Conservation (phyloP, 2,888 invertebrate species). For the Thymelicus acteon region DNA sequence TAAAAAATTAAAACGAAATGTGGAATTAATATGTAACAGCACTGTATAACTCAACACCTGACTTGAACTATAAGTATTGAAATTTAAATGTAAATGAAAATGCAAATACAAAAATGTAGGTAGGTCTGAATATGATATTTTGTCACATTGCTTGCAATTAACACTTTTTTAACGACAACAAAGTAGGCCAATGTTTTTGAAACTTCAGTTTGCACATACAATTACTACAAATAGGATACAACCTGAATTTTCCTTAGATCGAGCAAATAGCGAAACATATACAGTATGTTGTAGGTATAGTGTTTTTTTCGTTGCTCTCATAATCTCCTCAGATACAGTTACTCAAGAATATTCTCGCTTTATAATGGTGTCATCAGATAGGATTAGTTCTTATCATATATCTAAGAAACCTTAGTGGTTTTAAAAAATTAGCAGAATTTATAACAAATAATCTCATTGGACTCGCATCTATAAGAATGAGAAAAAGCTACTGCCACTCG, state of each 20-base stretch:
- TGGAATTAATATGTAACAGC: background rate
- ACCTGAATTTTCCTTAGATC: too few species aligned
- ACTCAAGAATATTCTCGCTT: too few species aligned
- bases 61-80: background rate
- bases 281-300: too few species aligned
- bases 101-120: background rate
- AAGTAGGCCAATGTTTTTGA: background rate
- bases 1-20: background rate
- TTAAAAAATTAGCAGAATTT: too few species aligned
- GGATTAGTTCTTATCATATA: too few species aligned
- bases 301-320: too few species aligned
- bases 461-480: background rate
- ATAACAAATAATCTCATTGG: background rate
- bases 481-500: background rate
- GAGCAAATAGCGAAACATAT: too few species aligned
- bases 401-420: too few species aligned
- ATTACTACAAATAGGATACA: too few species aligned
- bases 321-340: too few species aligned
- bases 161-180: background rate
- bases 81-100: conserved; percentile 1
- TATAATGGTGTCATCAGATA: too few species aligned
- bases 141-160: background rate
- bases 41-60: background rate
- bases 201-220: too few species aligned
- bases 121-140: background rate